A percentile compares a stretch with the other conserved stretches of the same genome.
These are phyloP conservation scores for Hoplostethus mediterraneus DNA, from an alignment of 2,797 vertebrate species.

Conservation along the genomic window DNA sequence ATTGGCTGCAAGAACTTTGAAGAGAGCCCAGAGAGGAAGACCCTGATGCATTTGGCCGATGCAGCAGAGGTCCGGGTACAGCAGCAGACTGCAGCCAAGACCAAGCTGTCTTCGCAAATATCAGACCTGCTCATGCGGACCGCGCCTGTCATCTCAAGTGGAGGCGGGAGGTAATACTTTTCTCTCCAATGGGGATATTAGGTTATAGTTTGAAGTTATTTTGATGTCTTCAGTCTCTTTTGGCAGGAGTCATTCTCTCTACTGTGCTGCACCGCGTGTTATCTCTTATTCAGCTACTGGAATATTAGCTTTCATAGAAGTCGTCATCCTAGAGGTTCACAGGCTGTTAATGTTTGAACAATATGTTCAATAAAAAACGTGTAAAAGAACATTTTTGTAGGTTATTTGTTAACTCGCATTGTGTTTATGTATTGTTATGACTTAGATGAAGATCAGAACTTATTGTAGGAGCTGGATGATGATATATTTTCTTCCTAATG, in stretches of 20 bases:
- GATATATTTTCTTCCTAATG: not conserved
- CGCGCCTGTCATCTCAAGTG: constrained; percentile 89
- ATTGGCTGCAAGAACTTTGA: constrained; percentile 99
- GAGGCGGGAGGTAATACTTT: constrained; percentile 90
- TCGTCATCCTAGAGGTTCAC: too few species aligned
- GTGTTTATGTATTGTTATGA: too few species aligned
- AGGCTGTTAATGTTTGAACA: too few species aligned
- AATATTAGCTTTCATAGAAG: too few species aligned
- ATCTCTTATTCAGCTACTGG: too few species aligned
- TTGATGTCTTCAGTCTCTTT: not conserved
- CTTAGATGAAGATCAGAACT: too few species aligned
- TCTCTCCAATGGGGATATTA: not conserved
- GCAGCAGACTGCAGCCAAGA: constrained; percentile 98
- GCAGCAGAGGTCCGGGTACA: constrained; percentile 97
- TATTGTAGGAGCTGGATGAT: not conserved
- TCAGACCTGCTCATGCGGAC: constrained; percentile 96
- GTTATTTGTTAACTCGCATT: too few species aligned
- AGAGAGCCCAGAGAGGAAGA: constrained; percentile 98
- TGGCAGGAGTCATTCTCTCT: too few species aligned
- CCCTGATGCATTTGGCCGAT: constrained; percentile 97
- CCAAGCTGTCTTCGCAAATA: constrained; percentile 97
- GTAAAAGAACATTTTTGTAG: too few species aligned
- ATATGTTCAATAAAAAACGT: too few species aligned
- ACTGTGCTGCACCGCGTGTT: too few species aligned
- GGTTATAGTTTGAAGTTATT: not conserved